Conservation (phyloP, 1,140 invertebrate genomes). For the Parapsyche elsis region DNA sequence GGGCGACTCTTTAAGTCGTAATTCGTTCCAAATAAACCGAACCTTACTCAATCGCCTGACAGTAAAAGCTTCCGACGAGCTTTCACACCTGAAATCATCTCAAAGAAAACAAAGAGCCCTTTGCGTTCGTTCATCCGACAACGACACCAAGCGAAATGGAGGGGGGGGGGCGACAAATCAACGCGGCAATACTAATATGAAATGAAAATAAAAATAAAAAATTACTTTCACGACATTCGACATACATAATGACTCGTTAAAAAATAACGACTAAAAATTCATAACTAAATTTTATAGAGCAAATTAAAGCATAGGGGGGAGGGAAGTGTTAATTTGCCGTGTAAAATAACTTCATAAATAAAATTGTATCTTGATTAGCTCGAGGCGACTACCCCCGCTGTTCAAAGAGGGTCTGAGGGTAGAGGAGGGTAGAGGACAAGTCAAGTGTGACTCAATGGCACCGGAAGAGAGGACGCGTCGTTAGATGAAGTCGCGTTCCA, state of each 20-base stretch:
- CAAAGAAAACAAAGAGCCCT: conserved; percentile 38
- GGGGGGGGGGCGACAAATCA: neutral
- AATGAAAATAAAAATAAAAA: neutral
- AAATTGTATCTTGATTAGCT: neutral
- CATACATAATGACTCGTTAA: neutral
- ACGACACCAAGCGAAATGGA: neutral
- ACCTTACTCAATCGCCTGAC: conserved; percentile 33
- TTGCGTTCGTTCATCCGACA: conserved; percentile 8
- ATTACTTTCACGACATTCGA: too few species aligned
- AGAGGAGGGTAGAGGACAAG: neutral
- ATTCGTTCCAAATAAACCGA: conserved; percentile 15
- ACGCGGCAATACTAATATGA: neutral
- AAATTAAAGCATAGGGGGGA: neutral
- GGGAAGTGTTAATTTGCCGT: neutral
- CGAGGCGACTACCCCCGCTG: neutral
- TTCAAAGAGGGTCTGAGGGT: neutral
- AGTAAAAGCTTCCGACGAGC: conserved; percentile 41
- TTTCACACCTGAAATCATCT: conserved; percentile 36
- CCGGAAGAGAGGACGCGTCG: conserved; percentile 30
- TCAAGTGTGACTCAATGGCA: conserved; percentile 5
- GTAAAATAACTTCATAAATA: conserved; percentile 5
- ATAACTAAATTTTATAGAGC: neutral
- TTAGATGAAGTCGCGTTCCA: conserved; percentile 27
- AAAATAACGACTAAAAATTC: neutral
- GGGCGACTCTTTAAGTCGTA: neutral